Evolutionary conservation across 2,113 vertebrate genomes (phyloP).

Genomic region (Synchiropus splendidus): DNA sequence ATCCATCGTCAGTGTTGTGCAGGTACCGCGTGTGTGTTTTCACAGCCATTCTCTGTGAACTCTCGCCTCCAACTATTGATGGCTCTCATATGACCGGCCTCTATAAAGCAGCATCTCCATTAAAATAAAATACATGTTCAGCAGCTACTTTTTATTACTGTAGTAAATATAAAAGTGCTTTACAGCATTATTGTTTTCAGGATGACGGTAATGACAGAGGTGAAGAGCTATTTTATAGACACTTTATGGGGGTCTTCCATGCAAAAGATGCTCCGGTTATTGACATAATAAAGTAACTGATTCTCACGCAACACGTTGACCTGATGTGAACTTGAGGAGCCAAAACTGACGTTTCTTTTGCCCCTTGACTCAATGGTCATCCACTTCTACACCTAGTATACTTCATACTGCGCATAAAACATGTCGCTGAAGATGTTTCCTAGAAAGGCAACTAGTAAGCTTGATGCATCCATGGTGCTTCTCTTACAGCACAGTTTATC

Average conservation of each 20-base stretch:
- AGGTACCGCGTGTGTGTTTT: slow-evolving; percentile 26
- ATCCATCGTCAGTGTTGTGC: slow-evolving; percentile 33
- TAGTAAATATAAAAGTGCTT: slow-evolving; percentile 65
- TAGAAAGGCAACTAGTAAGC: too few species aligned
- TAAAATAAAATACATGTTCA: slow-evolving; percentile 55
- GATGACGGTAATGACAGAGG: slow-evolving; percentile 48
- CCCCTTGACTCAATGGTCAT: too few species aligned
- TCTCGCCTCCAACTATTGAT: slow-evolving; percentile 51
- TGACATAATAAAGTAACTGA: slow-evolving; percentile 40
- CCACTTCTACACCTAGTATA: too few species aligned
- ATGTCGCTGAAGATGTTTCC: too few species aligned
- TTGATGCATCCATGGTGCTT: too few species aligned
- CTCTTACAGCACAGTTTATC: too few species aligned
- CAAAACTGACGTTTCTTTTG: background rate
- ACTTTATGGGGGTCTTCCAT: slow-evolving; percentile 66
- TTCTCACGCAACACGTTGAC: slow-evolving; percentile 58
- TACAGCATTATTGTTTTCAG: slow-evolving; percentile 69
- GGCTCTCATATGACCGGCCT: slow-evolving; percentile 55
- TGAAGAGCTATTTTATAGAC: slow-evolving; percentile 58
- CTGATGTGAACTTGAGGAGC: slow-evolving; percentile 2
- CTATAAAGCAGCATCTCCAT: slow-evolving; percentile 62
- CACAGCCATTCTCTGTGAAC: slow-evolving; percentile 41
- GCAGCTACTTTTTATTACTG: slow-evolving; percentile 58
- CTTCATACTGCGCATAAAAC: too few species aligned
- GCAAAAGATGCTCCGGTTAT: slow-evolving; percentile 43